A percentile compares a stretch with the other conserved stretches of the same genome.
These are phyloP conservation scores for Chydorus sphaericus DNA, from an alignment of 2,888 invertebrate species.

Conservation along the genomic window DNA sequence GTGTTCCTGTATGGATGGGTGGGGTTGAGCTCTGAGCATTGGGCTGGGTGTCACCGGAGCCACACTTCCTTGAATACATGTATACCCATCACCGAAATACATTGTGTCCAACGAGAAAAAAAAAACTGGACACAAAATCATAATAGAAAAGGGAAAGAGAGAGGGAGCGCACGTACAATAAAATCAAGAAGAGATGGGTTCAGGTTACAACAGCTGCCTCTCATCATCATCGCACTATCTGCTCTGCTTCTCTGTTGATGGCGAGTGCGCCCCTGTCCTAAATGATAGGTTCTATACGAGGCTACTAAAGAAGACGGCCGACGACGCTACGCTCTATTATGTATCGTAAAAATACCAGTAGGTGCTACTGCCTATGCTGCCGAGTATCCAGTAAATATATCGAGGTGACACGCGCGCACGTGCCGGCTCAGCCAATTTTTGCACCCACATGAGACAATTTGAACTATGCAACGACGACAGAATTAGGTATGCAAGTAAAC, in stretches of 20 bases:
- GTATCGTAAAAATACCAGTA: constrained; percentile 5
- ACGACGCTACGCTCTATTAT: constrained; percentile 3
- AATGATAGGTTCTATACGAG: neutral
- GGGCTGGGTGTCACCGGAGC: constrained; percentile 4
- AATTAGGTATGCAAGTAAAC: neutral
- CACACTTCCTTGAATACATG: constrained; percentile 4
- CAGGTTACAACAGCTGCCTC: no score
- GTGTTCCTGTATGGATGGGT: neutral
- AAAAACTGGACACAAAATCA: neutral
- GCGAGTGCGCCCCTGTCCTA: no score
- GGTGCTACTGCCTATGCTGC: no score
- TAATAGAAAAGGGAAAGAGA: neutral
- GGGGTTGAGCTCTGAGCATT: neutral
- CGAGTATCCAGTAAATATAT: no score
- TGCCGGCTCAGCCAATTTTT: neutral
- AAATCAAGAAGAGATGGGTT: no score
- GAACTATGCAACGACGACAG: neutral
- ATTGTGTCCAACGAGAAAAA: neutral
- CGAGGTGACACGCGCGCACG: no score
- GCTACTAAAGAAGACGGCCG: neutral
- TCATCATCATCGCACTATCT: no score
- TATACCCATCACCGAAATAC: neutral
- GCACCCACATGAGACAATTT: no score
- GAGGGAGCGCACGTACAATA: no score
- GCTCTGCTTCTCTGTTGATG: no score